phyloP scores from a whole-genome alignment of 2,113 vertebrate genomes.

The Calcarius ornatus region DNA sequence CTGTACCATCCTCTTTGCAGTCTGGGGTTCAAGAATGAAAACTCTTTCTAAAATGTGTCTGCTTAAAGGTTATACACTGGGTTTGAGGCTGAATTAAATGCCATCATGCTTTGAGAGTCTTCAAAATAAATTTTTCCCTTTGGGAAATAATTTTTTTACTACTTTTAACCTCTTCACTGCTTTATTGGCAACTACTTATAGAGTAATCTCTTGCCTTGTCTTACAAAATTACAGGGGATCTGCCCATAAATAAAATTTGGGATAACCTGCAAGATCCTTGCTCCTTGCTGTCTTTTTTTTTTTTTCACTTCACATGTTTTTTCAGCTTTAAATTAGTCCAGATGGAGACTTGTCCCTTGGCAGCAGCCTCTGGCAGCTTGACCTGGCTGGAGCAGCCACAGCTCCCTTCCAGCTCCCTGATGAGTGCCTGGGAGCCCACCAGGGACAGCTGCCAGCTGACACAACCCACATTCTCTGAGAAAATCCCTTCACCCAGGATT shows the following conservation, averaged over 20 bases:
- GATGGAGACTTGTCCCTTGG: not conserved
- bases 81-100: not conserved
- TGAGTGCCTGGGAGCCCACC: not conserved
- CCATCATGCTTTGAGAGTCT: not conserved
- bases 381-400: not conserved
- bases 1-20: not conserved
- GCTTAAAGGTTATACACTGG: not conserved
- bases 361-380: not conserved
- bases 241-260: not conserved
- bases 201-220: not conserved
- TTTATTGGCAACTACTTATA: not conserved
- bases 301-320: not conserved
- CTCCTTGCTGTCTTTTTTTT: not conserved
- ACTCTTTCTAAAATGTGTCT: not conserved
- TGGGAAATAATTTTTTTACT: not conserved
- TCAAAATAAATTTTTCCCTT: not conserved
- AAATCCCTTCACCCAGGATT: too few species aligned
- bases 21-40: not conserved
- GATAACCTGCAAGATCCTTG: not conserved
- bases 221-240: not conserved
- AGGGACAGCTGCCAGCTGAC: not conserved
- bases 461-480: not conserved
- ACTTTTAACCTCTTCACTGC: not conserved
- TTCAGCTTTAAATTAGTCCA: not conserved
- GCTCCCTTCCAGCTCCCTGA: not conserved